Conservation (phyloP, 2,113 vertebrate genomes). For the Meleagris gallopavo region DNA sequence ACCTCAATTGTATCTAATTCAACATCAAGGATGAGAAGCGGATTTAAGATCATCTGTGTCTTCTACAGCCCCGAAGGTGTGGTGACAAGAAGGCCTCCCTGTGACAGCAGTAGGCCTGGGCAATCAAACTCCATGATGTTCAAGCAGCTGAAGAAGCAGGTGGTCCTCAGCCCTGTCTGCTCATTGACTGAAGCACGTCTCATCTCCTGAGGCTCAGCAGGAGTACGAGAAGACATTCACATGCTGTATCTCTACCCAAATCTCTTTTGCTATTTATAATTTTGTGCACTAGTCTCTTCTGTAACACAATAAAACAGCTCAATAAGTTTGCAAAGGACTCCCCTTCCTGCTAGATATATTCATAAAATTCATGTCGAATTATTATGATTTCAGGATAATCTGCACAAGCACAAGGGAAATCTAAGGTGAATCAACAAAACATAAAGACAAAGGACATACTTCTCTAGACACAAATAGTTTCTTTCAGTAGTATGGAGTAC, state of each 20-base stretch:
- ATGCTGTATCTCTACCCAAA: neutral
- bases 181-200: neutral
- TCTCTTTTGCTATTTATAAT: neutral
- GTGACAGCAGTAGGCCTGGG: neutral
- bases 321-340: rapidly evolving
- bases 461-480: neutral
- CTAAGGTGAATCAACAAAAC: neutral
- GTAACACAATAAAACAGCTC: neutral
- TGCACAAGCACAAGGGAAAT: neutral
- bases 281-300: neutral
- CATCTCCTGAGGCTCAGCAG: neutral
- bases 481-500: neutral
- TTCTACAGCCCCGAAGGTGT: rapidly evolving
- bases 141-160: neutral
- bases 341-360: neutral
- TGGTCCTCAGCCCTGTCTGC: neutral
- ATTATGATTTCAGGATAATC: neutral
- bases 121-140: neutral
- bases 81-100: neutral
- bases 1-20: neutral
- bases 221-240: rapidly evolving
- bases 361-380: neutral
- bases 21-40: neutral
- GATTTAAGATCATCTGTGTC: neutral
- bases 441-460: neutral